Conservation (phyloP, 2,797 vertebrate species). For the Phrynocephalus vlangalii region DNA sequence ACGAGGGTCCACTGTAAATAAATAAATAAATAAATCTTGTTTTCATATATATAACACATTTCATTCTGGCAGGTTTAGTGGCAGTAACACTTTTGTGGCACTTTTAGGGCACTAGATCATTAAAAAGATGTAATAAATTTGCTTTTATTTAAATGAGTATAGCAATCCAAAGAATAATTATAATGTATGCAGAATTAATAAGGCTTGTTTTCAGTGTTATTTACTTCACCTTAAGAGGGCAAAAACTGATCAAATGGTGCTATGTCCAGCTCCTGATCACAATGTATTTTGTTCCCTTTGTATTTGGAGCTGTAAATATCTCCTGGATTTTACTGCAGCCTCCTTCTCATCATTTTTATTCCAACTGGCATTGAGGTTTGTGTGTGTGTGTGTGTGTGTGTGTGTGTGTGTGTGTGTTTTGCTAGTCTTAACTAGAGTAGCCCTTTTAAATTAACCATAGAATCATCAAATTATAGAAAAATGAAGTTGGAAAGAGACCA, state of each 20-base stretch:
- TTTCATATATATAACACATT: constrained; percentile 49
- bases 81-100: constrained; percentile 50
- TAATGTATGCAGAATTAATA: constrained; percentile 34
- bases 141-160: constrained; percentile 44
- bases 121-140: constrained; percentile 56
- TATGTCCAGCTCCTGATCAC: constrained; percentile 29
- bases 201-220: constrained; percentile 1
- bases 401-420: no score
- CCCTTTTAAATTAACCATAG: no score
- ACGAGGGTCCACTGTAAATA: no score
- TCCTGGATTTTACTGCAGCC: constrained; percentile 10
- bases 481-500: no score
- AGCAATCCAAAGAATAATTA: constrained; percentile 36
- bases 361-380: background rate
- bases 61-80: constrained; percentile 58
- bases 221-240: constrained; percentile 27
- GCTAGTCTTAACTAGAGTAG: no score
- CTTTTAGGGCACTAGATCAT: constrained; percentile 64
- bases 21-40: background rate
- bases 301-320: constrained; percentile 15
- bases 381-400: no score
- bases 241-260: constrained; percentile 42
- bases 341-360: background rate
- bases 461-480: no score
- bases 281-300: constrained; percentile 46